Base-by-base conservation (phyloP, 2,888 invertebrate species). In the Eupithecia tripunctaria region DNA sequence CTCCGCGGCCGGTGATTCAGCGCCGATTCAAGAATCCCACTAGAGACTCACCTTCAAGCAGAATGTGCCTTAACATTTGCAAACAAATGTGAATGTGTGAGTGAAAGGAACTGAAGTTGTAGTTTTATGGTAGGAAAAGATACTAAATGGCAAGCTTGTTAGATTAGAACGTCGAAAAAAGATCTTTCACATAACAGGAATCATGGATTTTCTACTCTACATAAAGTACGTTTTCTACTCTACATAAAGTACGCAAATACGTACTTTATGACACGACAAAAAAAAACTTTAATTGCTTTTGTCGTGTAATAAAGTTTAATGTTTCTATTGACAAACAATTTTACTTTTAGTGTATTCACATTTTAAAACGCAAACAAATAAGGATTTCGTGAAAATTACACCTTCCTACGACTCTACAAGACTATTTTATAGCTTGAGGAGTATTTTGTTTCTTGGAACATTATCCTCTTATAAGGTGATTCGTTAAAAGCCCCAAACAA, bases 71-170 rank as follows among this genome's bases (percentile, higher is more conserved):
- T 71, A 59, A 64, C 8, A 21, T 32, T 12, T 62, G 59, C 25
- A 41, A 66, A 70, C 56, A 41, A 51, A 56, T 21, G 47, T 36
- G 43, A 29, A 27, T 71, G 68, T 64, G 67, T 70, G 70, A 36
- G 70, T 71, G 43, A 72, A 64, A 67, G 60, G 60, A 71, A 68
- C 47, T 29, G 60, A 41, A 64, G 36, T 43, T 56, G 38, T 25
- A 32, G 43, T 64, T 69, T 69, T 73, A 70, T 60, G 47, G 36
- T 18, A 68, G 65, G 68, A 71, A 73, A 62, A 65, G 29, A 59
- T 62, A 21, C 29, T 60, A 8, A 29, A 60, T 60, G 60, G 60
- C 12, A 60, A 60, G 1, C 18, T 27, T 29, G 60, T 60, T 18
- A 1, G 0, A 21, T 60, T 18, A 1, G 0, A 21, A 21, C 27